Conservation (phyloP, 2,797 vertebrate genomes). For the Dryobates pubescens region DNA sequence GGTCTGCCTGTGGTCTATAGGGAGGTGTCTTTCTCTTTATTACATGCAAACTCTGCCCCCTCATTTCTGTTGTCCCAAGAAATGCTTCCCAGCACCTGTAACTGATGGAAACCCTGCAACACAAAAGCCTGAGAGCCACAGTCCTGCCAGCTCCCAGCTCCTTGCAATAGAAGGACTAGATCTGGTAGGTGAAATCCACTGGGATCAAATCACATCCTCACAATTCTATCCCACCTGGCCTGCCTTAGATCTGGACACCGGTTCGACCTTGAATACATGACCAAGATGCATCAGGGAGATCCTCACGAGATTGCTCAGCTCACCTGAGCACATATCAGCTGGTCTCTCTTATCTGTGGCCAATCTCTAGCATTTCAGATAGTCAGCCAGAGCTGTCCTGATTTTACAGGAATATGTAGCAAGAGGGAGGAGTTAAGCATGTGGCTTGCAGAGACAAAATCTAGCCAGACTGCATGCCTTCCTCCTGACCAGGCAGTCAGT, state of each 20-base stretch:
- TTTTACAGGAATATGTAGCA: neutral
- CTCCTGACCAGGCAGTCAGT: neutral
- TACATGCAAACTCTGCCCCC: neutral
- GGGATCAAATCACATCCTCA: neutral
- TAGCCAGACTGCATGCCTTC: neutral
- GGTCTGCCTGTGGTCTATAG: neutral
- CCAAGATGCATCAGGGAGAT: neutral
- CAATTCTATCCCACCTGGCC: neutral
- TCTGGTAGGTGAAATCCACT: neutral
- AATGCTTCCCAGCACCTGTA: neutral
- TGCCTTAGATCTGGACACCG: neutral
- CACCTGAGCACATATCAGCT: neutral
- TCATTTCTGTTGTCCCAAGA: neutral
- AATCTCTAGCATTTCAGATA: neutral
- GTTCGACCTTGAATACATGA: neutral
- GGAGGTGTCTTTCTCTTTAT: neutral
- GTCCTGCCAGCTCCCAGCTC: neutral
- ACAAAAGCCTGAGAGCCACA: neutral
- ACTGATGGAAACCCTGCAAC: neutral
- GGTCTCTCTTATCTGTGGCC: neutral
- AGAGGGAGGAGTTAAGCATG: neutral
- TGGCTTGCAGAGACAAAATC: neutral
- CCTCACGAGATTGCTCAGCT: neutral
- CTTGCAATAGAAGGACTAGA: neutral
- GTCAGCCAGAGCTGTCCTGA: neutral